Conservation (phyloP, 2,113 vertebrate genomes). For the Megalops atlanticus region DNA sequence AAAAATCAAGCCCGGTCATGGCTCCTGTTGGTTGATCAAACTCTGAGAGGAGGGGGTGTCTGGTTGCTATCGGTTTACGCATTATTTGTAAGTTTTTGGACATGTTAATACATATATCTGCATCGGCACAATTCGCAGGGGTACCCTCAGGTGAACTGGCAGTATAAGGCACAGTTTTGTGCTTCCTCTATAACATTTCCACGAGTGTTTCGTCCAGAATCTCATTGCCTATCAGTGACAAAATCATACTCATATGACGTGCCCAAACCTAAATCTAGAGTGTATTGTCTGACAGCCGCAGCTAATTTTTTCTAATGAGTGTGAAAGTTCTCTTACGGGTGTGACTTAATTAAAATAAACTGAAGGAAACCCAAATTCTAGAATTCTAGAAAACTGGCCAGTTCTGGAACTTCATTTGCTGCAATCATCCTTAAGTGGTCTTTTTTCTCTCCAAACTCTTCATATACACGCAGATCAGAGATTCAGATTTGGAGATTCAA, state of each 20-base stretch:
- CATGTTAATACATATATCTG: too few relatives aligned
- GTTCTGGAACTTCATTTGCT: too few relatives aligned
- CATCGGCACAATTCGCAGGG: too few relatives aligned
- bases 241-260: background rate
- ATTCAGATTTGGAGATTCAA: background rate
- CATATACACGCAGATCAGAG: too few relatives aligned
- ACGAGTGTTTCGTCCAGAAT: too few relatives aligned
- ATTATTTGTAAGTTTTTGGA: background rate
- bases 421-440: too few relatives aligned
- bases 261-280: background rate
- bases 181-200: too few relatives aligned
- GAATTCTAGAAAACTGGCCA: background rate
- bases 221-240: too few relatives aligned
- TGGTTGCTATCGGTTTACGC: background rate
- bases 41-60: background rate
- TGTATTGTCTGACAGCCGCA: background rate
- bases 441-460: too few relatives aligned
- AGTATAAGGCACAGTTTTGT: too few relatives aligned
- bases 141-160: too few relatives aligned
- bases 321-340: background rate
- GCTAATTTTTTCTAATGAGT: background rate
- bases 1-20: background rate
- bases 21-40: background rate
- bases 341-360: background rate
- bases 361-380: background rate